phyloP scores from a whole-genome alignment of 2,888 invertebrate species.

The Tromatobia lineatoria region DNA sequence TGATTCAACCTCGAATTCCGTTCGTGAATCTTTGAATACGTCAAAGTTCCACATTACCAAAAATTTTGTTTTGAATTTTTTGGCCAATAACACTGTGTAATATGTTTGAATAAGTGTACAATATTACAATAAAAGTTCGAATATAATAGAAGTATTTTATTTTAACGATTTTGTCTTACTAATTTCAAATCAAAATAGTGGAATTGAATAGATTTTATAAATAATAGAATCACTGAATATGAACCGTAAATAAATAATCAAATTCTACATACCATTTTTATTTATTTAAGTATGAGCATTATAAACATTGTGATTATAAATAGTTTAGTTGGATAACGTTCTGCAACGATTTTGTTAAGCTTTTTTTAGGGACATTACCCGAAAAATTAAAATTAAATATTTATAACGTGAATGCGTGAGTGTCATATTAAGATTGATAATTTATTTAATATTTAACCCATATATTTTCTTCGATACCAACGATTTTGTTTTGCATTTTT shows the following conservation, averaged over 20 bases:
- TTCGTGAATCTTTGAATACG: background rate
- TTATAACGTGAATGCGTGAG: background rate
- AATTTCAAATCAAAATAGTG: too few species aligned
- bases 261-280: background rate
- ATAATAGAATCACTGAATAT: background rate
- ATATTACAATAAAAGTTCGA: too few species aligned
- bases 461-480: conserved; percentile 4
- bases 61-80: background rate
- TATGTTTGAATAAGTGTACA: too few species aligned
- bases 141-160: too few species aligned
- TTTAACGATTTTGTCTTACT: too few species aligned
- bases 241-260: background rate
- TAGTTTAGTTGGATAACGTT: too few species aligned
- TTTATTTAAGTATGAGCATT: too few species aligned
- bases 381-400: too few species aligned
- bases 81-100: too few species aligned
- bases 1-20: background rate
- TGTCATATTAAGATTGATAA: background rate
- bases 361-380: too few species aligned
- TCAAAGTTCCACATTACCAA: background rate
- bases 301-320: too few species aligned
- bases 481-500: background rate
- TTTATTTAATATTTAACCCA: background rate
- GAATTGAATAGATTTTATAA: background rate
- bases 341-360: too few species aligned